Evolutionary conservation across 2,797 vertebrate genomes (phyloP).

Genomic region (Urocyon cinereoargenteus): DNA sequence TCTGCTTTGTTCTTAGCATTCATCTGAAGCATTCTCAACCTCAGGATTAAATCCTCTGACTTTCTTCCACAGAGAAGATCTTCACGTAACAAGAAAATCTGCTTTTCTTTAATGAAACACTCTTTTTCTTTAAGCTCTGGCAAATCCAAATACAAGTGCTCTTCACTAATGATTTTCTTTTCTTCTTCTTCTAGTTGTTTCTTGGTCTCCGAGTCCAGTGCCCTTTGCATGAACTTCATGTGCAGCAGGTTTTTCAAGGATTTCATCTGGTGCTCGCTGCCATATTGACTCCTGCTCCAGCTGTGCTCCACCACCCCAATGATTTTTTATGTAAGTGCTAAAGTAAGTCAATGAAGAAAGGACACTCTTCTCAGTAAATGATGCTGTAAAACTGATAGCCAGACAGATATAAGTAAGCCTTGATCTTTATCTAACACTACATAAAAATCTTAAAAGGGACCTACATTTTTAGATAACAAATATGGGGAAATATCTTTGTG

Average conservation of each 20-base stretch:
- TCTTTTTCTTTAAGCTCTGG: slow-evolving; percentile 96
- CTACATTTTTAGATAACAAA: neutral
- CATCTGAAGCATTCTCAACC: too few species aligned
- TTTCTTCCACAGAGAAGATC: too few species aligned
- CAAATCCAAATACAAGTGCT: slow-evolving; percentile 97
- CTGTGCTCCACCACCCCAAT: too few species aligned
- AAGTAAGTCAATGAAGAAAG: slow-evolving; percentile 1
- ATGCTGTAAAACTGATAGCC: neutral
- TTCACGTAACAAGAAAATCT: too few species aligned
- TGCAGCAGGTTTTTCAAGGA: too few species aligned
- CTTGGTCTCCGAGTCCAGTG: slow-evolving; percentile 95
- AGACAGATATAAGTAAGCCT: neutral
- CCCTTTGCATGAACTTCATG: slow-evolving; percentile 96
- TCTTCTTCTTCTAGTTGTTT: slow-evolving; percentile 97
- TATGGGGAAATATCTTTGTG: neutral
- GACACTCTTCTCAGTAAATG: neutral
- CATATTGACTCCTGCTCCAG: too few species aligned
- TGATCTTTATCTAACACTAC: neutral
- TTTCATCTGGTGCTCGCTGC: too few species aligned
- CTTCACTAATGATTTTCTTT: slow-evolving; percentile 96
- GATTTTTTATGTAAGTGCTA: neutral
- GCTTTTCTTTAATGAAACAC: too few species aligned
- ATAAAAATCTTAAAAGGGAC: neutral
- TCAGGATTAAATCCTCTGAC: too few species aligned
- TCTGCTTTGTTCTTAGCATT: too few species aligned